These are phyloP conservation scores for Diplazon laetatorius DNA, from an alignment of 2,888 invertebrate genomes.

Conservation along the genomic window DNA sequence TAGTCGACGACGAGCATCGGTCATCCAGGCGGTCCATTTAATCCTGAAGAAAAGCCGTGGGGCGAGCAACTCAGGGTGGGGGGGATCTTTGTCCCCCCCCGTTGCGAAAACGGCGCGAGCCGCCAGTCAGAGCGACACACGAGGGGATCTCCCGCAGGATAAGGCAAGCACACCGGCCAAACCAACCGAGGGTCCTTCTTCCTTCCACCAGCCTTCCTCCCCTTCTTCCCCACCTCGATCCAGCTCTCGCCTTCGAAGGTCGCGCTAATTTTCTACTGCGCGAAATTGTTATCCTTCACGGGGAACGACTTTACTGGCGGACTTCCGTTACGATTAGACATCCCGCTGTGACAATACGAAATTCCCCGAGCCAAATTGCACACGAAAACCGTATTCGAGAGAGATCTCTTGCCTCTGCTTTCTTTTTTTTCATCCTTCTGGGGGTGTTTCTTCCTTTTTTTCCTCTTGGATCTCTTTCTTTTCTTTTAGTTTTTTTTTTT, in stretches of 20 bases:
- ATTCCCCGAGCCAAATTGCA: conserved; percentile 57
- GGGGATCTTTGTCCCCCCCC: too few species aligned
- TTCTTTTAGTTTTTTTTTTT: too few species aligned
- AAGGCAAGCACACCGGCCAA: conserved; percentile 66
- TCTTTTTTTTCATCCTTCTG: conserved; percentile 3
- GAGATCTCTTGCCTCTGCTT: too few species aligned
- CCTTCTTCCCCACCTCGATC: conserved; percentile 57
- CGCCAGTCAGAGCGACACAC: conserved; percentile 60
- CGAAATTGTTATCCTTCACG: conserved; percentile 55
- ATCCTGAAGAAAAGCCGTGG: conserved; percentile 79
- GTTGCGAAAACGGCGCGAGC: conserved; percentile 53
- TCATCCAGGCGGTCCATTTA: conserved; percentile 82
- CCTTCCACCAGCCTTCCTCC: conserved; percentile 46
- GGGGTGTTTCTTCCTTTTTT: neutral
- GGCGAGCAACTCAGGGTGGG: too few species aligned
- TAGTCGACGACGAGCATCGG: conserved; percentile 76
- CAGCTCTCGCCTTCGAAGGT: conserved; percentile 69
- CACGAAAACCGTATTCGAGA: conserved; percentile 43
- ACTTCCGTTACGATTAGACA: conserved; percentile 70
- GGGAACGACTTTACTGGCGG: conserved; percentile 65
- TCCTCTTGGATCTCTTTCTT: too few species aligned
- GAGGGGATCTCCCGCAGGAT: conserved; percentile 78
- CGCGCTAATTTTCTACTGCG: conserved; percentile 78
- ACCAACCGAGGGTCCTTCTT: conserved; percentile 52
- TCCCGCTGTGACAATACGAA: conserved; percentile 60